phyloP scores from a whole-genome alignment of 2,113 vertebrate genomes.

The Picathartes gymnocephalus region DNA sequence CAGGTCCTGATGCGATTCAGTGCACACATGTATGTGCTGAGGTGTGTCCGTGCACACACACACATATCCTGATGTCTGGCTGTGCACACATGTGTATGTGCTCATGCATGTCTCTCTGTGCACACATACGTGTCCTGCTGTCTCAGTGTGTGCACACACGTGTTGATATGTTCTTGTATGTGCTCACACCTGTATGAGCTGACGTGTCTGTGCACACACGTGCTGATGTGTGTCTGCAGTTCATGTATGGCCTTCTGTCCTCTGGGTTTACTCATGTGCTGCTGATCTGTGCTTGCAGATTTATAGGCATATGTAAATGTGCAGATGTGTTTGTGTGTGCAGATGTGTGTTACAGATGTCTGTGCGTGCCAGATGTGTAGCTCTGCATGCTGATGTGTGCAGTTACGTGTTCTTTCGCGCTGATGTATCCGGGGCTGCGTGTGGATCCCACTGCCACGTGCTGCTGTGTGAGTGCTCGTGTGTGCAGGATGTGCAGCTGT shows the following conservation, averaged over 20 bases:
- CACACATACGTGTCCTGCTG: fast-evolving
- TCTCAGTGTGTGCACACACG: fast-evolving
- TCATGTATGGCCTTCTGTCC: fast-evolving
- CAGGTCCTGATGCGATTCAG: fast-evolving
- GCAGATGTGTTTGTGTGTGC: neutral
- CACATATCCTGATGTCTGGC: too few relatives aligned
- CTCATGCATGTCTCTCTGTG: neutral
- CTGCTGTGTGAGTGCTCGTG: fast-evolving
- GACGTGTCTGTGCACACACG: neutral
- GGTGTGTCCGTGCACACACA: neutral
- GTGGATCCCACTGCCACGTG: fast-evolving
- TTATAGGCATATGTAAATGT: fast-evolving
- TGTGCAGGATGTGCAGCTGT: neutral
- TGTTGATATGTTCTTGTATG: too few relatives aligned
- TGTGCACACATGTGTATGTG: too few relatives aligned
- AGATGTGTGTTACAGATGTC: neutral
- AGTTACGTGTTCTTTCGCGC: neutral
- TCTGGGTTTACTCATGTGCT: neutral
- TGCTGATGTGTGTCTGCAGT: neutral
- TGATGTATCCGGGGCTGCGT: neutral
- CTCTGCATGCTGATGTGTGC: neutral
- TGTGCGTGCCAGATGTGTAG: neutral
- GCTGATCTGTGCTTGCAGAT: neutral
- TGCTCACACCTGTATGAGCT: neutral
- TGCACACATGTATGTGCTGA: fast-evolving